Base-by-base conservation (phyloP, 2,113 vertebrate genomes). In the Hirundichthys speculiger region DNA sequence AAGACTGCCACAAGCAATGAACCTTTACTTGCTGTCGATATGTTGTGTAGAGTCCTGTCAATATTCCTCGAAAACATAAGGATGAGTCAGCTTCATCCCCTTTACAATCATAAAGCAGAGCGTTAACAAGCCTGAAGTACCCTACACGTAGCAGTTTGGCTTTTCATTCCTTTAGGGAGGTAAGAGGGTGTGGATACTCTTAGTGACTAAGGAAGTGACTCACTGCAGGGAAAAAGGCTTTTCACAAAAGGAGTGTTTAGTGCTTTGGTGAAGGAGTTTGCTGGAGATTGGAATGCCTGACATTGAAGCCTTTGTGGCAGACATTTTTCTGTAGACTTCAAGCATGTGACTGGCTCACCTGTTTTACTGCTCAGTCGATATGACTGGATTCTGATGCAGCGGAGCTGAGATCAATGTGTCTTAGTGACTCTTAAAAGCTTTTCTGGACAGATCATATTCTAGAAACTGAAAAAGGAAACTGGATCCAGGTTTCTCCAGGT, bases 21-120 rank as follows among this genome's bases (percentile, higher is more conserved):
- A 2, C 59, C 55, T 56, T 64, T 73, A 67, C 68, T 72, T 67
- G 45, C 64, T 3, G 54, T 65, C 38, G 13, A 13, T 49, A 43
- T 48, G 66, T 66, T 62, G 47, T 18, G 54, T 22, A 4, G 24
- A 62, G 19, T 50, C 8, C 47, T 13, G 53, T 75, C 54, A 70
- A 58, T 43, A 47, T 64, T 68, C 12, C 1, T 12, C 46, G 27
- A 47, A 52, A 69, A 34, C 60, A 46, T 13, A 25, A 38, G 40
- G 13, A 0, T 34, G 69, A 72, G 41, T 64, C 56, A 71, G 68
- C 60, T 0, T 10, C 2, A 21, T n/a, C 57, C 7, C 0, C 40
- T 22, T 0, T 8, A 20, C 43, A 1, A 18, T 46, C 58, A 18
- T n/a, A 3, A 19, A 0, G 11, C 47, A 8, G 13, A 2, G 34